A percentile compares a stretch with the other conserved stretches of the same genome.
Conservation (phyloP, 2,888 invertebrate genomes). For the Julus scanicus region DNA sequence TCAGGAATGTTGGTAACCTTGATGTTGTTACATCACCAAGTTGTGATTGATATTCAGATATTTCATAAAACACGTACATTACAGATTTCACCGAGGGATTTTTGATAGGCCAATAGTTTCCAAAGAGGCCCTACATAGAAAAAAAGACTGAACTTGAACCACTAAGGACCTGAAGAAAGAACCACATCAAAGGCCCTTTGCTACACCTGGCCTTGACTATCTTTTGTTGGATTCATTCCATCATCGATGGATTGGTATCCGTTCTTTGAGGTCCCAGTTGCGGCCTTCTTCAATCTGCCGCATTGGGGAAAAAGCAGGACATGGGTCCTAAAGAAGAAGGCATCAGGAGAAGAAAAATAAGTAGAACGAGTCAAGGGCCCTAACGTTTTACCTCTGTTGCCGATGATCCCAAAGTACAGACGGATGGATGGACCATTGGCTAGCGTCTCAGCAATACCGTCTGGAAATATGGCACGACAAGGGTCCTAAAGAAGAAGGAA, state of each 20-base stretch:
- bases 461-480: conserved; percentile 83
- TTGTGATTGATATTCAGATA: too few species aligned
- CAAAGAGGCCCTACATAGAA: neutral
- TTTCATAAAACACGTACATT: too few species aligned
- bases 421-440: conserved; percentile 74
- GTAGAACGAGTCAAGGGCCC: neutral
- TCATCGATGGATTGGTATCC: conserved; percentile 69
- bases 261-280: conserved; percentile 64
- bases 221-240: conserved; percentile 78
- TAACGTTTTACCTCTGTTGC: conserved; percentile 67
- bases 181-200: neutral
- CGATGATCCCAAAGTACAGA: conserved; percentile 78
- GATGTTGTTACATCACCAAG: too few species aligned
- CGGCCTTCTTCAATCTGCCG: conserved; percentile 72
- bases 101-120: too few species aligned
- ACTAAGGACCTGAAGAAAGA: neutral
- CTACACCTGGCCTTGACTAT: conserved; percentile 70
- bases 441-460: conserved; percentile 81
- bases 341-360: neutral
- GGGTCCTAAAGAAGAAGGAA: too few species aligned
- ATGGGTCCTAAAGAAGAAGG: conserved; percentile 73
- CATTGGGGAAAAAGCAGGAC: conserved; percentile 79
- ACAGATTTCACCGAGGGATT: too few species aligned
- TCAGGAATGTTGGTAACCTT: too few species aligned
- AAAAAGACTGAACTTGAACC: neutral